phyloP scores from a whole-genome alignment of 2,888 invertebrate species.

The Tineola bisselliella region DNA sequence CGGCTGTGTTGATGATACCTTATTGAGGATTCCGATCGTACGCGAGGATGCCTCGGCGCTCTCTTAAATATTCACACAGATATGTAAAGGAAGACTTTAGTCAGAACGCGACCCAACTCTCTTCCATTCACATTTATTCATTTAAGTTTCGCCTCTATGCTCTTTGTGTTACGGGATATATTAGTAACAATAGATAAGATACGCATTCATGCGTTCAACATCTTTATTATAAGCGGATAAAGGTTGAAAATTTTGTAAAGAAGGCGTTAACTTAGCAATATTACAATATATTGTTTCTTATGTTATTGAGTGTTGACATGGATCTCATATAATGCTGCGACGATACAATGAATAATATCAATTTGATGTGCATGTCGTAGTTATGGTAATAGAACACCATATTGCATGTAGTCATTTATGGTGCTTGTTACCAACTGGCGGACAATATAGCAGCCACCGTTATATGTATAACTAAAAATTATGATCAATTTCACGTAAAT shows the following conservation, averaged over 20 bases:
- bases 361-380: too few relatives aligned
- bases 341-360: too few relatives aligned
- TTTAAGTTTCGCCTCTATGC: not conserved
- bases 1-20: constrained; percentile 6
- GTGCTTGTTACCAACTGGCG: too few relatives aligned
- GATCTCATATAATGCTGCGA: too few relatives aligned
- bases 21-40: constrained; percentile 13
- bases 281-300: not conserved
- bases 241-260: not conserved
- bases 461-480: too few relatives aligned
- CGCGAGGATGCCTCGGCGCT: not conserved
- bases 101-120: not conserved
- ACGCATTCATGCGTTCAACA: not conserved
- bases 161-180: not conserved
- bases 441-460: too few relatives aligned
- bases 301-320: too few relatives aligned
- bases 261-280: not conserved
- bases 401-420: too few relatives aligned
- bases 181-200: not conserved
- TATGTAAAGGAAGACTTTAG: not conserved
- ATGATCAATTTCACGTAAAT: too few relatives aligned
- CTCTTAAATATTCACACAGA: constrained; percentile 8
- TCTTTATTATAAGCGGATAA: not conserved
- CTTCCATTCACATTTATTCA: not conserved
- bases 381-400: too few relatives aligned